phyloP scores from a whole-genome alignment of 2,797 vertebrate species.

The Cyclopterus lumpus region DNA sequence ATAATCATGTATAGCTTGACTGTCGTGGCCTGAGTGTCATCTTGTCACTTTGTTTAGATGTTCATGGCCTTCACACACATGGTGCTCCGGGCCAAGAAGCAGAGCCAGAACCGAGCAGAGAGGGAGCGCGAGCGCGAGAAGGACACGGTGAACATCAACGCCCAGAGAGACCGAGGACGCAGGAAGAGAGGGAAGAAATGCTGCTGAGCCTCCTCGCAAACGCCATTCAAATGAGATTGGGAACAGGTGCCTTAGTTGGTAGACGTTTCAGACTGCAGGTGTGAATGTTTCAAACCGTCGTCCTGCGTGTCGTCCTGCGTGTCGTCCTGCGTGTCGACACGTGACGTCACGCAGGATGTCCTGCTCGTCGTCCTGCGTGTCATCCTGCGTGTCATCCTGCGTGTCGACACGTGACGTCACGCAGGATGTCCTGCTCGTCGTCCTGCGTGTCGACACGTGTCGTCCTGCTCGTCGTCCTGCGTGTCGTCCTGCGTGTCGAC shows the following conservation, averaged over 20 bases:
- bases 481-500: no score
- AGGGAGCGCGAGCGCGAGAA: constrained; percentile 82
- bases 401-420: no score
- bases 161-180: constrained; percentile 81
- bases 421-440: no score
- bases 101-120: constrained; percentile 83
- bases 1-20: not conserved
- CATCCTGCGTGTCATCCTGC: no score
- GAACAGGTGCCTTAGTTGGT: constrained; percentile 29
- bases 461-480: no score
- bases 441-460: no score
- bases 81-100: constrained; percentile 87
- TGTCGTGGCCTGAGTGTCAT: no score
- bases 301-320: constrained; percentile 2
- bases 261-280: constrained; percentile 23
- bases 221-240: not conserved
- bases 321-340: no score
- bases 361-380: no score
- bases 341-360: no score
- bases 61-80: constrained; percentile 89
- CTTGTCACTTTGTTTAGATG: constrained; percentile 77
- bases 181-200: constrained; percentile 84
- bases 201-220: constrained; percentile 75
- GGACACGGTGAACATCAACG: constrained; percentile 87
- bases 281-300: constrained; percentile 6